Base-by-base conservation (phyloP, 92 coral and sea anemone genomes). In the Palythoa heliodiscus region DNA sequence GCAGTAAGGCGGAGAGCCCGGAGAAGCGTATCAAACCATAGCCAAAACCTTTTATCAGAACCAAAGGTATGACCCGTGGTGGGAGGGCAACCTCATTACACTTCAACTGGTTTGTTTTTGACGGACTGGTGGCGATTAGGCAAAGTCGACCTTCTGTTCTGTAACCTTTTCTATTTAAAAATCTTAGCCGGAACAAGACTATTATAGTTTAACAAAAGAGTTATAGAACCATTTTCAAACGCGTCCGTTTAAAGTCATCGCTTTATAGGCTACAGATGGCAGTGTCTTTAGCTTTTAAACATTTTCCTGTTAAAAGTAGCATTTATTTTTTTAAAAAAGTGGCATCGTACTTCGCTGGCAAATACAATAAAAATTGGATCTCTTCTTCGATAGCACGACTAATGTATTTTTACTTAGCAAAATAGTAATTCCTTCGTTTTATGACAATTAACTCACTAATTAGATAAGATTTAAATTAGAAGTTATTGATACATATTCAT, bases 11-110 rank as follows among this genome's bases (percentile, higher is more conserved):
- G 85, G 48, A 76, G 92, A 29, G 78, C 86, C 11, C 82, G 87
- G 25, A 87, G 98, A 75, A 88, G 92, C 37, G 63, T 88, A 69
- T 83, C 89, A 19, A 90, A 84, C 78, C 98, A 87, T 76, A 88
- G 90, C 72, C 87, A 94, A 63, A 85, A 76, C 52, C 87, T 94
- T 77, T 83, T 89, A 70, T 77, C 91, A 5, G 98, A 94, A 55
- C 98, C 98, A 2, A 88, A 85, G 91, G 98, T 92, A 88, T 2
- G 5, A 25, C 47, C 19, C 16, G 77, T 73, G 35, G 1, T 47
- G 14, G 48, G 52, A 43, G 53, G 52, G 2, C 2, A n/a, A 23
- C 69, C 17, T 69, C 58, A 52, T 16, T 22, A 90, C 53, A 22
- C 74, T 63, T 43, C 16, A 11, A 43, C n/a, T 61, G 71, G 53